These are phyloP conservation scores for Muntiacus reevesi DNA, from an alignment of 2,113 vertebrate species.

Conservation along the genomic window DNA sequence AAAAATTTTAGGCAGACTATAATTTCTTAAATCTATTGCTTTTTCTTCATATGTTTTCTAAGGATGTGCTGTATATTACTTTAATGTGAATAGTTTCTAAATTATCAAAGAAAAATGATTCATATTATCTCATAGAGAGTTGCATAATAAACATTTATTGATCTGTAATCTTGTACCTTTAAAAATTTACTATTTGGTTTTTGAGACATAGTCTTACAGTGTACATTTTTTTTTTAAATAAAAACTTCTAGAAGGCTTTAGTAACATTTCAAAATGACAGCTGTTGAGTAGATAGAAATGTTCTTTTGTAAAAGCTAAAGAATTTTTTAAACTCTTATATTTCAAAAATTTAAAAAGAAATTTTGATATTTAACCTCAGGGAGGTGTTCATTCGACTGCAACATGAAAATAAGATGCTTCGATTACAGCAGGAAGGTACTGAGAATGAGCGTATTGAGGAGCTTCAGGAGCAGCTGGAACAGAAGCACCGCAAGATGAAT, in stretches of 20 bases:
- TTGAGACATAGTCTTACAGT: neutral
- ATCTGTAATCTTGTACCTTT: neutral
- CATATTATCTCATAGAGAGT: neutral
- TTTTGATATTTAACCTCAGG: constrained; percentile 75
- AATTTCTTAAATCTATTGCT: neutral
- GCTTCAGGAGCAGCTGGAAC: constrained; percentile 90
- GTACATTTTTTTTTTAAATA: neutral
- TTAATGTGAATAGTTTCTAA: neutral
- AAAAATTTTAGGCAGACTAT: neutral
- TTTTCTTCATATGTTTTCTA: neutral
- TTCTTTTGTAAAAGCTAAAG: neutral
- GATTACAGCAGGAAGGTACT: constrained; percentile 91
- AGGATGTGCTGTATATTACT: neutral
- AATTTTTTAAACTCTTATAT: neutral
- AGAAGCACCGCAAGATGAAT: constrained; percentile 88
- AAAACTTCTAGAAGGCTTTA: neutral
- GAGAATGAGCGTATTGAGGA: constrained; percentile 89
- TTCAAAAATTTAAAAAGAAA: neutral
- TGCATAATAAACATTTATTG: neutral
- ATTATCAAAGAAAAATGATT: constrained; percentile 11
- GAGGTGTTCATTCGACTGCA: constrained; percentile 95
- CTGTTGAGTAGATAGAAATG: neutral
- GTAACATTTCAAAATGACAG: neutral
- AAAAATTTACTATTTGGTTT: neutral
- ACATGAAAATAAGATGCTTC: constrained; percentile 98